Evolutionary conservation across 2,797 vertebrate genomes (phyloP), one percentile per base, ranked within the genome.

Genomic region (Etheostoma nigrum): DNA sequence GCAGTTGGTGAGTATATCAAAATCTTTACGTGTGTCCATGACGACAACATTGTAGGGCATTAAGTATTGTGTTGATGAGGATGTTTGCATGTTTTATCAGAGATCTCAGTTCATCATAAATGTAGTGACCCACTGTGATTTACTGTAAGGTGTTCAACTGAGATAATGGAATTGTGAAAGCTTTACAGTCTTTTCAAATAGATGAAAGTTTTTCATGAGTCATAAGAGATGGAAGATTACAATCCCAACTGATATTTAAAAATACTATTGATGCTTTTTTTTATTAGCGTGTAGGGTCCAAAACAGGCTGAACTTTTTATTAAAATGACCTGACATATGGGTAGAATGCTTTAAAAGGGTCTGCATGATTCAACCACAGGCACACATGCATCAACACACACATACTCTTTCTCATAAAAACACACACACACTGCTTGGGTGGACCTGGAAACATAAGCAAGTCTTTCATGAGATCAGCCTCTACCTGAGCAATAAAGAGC

Each of bases 401-500:
- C 69, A 61, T 64, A 11, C 36, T 11, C 36, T 40, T 40, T 40
- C 70, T 54, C 79, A 58, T 68, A 52, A 68, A 52, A 48, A 61
- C 63, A 81, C 76, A 81, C 60, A 70, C 60, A 77, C 25, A 48
- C 40, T 14, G 72, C 67, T 64, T 81, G 88, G 84, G 88, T 89
- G 89, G 89, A 91, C 73, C 81, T 90, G 81, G 82, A 92, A 92
- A 91, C 87, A 95, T 92, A 94, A 90, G 88, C 84, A 91, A 79
- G 86, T 88, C 93, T 92, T 95, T 95, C 93, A 95, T 92, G 86
- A 86, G 88, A 89, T 91, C 88, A 82, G 85, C 88, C 88, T 90
- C 81, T 90, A 93, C 91, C 91, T 93, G 92, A 76, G 88, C 79
- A 87, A 94, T 93, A 94, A 94, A 93, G 94, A 91, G 78, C 84